Evolutionary conservation across 92 coral and sea anemone genomes (phyloP), one percentile per base, ranked within the genome.

Genomic region (Pocillopora grandis): DNA sequence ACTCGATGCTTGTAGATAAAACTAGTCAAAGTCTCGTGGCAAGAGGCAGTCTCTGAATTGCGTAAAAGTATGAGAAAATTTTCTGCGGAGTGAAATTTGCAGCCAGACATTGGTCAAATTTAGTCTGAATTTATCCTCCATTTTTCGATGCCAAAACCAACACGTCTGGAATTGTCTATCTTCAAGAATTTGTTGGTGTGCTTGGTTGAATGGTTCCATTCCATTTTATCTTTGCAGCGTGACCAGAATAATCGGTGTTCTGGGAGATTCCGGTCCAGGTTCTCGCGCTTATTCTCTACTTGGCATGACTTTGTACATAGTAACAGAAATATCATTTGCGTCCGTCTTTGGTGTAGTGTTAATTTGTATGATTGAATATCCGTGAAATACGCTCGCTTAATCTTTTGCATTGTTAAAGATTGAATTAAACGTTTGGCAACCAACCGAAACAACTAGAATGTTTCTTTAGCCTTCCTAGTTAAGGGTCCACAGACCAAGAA

Each of bases 361-460:
- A 56, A 20, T 12, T 20, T 57, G 11, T 42, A 11, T 75, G 9
- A 64, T 75, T 62, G 57, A 57, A 75, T 57, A 62, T 21, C 20
- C 31, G 55, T 66, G 62, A 66, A 66, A 48, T 56, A 21, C 73
- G 21, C 74, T 52, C 1, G 55, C 56, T 68, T 66, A 67, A 57
- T 71, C 37, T 36, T 37, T 21, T 81, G 71, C 58, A 81, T 52
- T 70, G 77, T 71, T 59, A 20, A 42, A 71, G 61, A 33, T 81
- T 60, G 19, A 70, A 81, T 81, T 59, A 80, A 70, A 81, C 23
- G 57, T 19, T 1, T 17, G 42, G 62, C 10, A 18, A 9, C 58
- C 69, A 76, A 33, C 78, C 48, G 17, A 10, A 52, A 12, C 17
- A 15, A 16, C 1, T 55, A 14, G 21, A 13, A 1, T 20, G 20